A percentile compares a stretch with the other conserved stretches of the same genome.
Conservation (phyloP, 2,888 invertebrate genomes). For the Cheilosia variabilis region DNA sequence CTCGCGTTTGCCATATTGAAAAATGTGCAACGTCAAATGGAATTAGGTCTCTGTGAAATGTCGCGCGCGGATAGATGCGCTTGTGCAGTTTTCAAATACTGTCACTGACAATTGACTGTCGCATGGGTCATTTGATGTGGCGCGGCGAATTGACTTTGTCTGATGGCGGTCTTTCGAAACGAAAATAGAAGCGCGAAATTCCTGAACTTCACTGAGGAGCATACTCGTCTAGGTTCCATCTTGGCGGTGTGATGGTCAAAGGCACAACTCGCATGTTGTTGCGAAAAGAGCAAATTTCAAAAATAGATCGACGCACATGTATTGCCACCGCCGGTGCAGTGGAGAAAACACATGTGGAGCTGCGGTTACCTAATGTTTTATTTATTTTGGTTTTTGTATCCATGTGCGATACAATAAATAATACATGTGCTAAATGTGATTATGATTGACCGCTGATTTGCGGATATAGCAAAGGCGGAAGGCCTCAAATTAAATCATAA, state of each 20-base stretch:
- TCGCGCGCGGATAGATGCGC: neutral
- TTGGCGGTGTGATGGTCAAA: slow-evolving; percentile 65
- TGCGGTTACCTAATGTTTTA: slow-evolving; percentile 36
- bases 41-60: slow-evolving; percentile 24
- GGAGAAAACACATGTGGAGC: slow-evolving; percentile 32
- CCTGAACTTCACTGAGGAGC: slow-evolving; percentile 23
- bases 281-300: neutral
- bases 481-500: slow-evolving; percentile 41
- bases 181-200: slow-evolving; percentile 58
- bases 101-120: slow-evolving; percentile 54
- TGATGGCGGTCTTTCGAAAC: slow-evolving; percentile 26
- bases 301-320: slow-evolving; percentile 42
- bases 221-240: neutral
- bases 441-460: slow-evolving; percentile 47
- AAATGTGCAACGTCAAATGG: slow-evolving; percentile 51
- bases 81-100: slow-evolving; percentile 1
- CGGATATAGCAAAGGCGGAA: slow-evolving; percentile 21
- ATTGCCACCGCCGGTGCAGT: slow-evolving; percentile 22
- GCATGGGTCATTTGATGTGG: slow-evolving; percentile 53
- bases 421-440: slow-evolving; percentile 13
- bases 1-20: slow-evolving; percentile 43
- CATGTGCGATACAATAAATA: slow-evolving; percentile 10
- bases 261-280: slow-evolving; percentile 17
- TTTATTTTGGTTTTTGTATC: neutral
- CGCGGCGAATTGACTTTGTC: slow-evolving; percentile 26